Percentiles rank a stretch among this genome's conserved stretches.
phyloP scores from a whole-genome alignment of 2,888 invertebrate species.

The Digitonthophagus gazella region DNA sequence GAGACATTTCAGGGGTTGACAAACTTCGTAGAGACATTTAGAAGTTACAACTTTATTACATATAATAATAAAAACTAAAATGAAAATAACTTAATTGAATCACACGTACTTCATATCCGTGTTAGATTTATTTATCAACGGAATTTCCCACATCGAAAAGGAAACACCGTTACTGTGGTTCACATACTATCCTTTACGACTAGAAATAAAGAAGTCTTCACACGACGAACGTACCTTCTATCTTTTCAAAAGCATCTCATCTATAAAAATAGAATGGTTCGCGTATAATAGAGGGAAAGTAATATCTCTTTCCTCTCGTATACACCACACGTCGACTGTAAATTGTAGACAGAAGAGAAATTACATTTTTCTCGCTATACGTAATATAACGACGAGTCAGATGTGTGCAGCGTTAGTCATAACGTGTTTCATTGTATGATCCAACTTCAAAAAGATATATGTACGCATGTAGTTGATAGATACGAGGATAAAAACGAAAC shows the following conservation, averaged over 20 bases:
- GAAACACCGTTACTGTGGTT: neutral
- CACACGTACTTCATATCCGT: no score
- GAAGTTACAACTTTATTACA: no score
- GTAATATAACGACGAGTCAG: neutral
- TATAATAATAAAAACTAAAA: no score
- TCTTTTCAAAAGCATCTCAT: neutral
- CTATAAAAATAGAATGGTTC: neutral
- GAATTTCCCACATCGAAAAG: neutral
- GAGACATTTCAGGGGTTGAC: no score
- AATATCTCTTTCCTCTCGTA: neutral
- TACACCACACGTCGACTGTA: neutral
- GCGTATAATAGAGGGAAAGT: neutral
- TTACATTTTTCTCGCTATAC: neutral
- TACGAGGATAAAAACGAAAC: neutral
- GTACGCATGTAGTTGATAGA: neutral
- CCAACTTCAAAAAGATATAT: no score
- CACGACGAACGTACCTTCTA: neutral
- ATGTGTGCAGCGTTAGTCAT: neutral
- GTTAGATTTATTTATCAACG: neutral
- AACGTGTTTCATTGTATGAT: neutral
- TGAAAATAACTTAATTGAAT: no score
- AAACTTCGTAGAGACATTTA: no score
- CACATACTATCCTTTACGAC: neutral
- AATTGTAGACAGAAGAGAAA: neutral
- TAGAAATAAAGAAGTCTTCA: neutral